phyloP scores from a whole-genome alignment of 2,797 vertebrate species.

The Buphagus erythrorhynchus region DNA sequence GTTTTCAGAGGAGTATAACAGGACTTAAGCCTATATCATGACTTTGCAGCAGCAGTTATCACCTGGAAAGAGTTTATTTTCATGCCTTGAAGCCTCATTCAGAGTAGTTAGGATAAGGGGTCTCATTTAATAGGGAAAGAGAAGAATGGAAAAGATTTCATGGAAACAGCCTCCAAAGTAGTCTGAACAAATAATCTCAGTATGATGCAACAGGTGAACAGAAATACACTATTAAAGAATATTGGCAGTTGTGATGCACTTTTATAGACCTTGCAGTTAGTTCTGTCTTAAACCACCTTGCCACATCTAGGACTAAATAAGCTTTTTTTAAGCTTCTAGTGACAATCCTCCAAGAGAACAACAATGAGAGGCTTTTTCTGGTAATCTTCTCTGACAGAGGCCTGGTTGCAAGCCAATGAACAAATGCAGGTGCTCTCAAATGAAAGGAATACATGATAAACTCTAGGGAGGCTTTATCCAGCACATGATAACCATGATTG shows the following conservation, averaged over 20 bases:
- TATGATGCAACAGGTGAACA: not conserved
- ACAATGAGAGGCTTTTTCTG: not conserved
- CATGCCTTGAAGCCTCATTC: not conserved
- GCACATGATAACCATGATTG: not conserved
- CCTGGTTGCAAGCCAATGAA: not conserved
- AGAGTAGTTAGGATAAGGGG: not conserved
- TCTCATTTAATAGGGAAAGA: not conserved
- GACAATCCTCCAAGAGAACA: not conserved
- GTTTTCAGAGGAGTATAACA: not conserved
- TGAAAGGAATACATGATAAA: not conserved
- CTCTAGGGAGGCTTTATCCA: not conserved
- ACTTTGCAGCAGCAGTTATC: not conserved
- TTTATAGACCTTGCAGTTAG: not conserved
- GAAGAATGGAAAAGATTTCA: not conserved
- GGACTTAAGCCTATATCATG: not conserved
- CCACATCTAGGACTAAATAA: not conserved
- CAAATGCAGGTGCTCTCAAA: not conserved
- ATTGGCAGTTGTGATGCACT: not conserved
- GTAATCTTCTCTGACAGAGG: not conserved
- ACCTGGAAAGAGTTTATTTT: not conserved
- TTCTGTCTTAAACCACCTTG: not conserved
- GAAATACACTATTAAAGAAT: not conserved
- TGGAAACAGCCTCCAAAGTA: not conserved
- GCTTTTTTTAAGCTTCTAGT: constrained; percentile 5
- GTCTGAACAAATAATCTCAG: not conserved